Conservation (phyloP, 2,888 invertebrate genomes). For the Neuroscelio doddi region DNA sequence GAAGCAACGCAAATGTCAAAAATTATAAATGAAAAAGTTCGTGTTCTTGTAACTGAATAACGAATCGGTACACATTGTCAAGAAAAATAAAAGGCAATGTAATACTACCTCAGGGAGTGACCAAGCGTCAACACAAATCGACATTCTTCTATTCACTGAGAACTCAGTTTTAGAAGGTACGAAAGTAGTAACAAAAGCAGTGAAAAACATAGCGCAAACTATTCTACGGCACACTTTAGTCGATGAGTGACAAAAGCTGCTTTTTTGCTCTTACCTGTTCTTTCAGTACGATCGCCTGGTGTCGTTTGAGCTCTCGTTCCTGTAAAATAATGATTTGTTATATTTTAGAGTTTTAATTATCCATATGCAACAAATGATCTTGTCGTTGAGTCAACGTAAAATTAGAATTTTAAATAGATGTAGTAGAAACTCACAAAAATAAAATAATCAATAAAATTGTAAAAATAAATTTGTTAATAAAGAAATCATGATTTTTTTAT, state of each 20-base stretch:
- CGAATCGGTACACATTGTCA: background rate
- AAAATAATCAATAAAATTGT: too few species aligned
- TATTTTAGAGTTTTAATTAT: background rate
- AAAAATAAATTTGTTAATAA: too few species aligned
- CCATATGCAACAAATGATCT: background rate
- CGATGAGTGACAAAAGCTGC: conserved; percentile 27
- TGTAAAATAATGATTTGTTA: conserved; percentile 69
- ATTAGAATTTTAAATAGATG: too few species aligned
- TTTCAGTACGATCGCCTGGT: conserved; percentile 90
- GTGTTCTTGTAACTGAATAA: background rate
- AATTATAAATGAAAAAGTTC: background rate
- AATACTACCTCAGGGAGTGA: conserved; percentile 7
- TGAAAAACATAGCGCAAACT: conserved; percentile 53
- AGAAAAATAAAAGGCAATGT: background rate
- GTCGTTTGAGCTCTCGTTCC: conserved; percentile 93
- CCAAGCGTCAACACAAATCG: conserved; percentile 26
- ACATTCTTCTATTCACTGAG: conserved; percentile 20
- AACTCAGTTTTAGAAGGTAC: conserved; percentile 16
- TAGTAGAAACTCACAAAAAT: too few species aligned
- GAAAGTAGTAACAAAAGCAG: conserved; percentile 46
- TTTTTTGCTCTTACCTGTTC: conserved; percentile 83
- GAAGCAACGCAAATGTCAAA: background rate
- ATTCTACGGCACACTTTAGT: conserved; percentile 58
- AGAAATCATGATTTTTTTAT: too few species aligned
- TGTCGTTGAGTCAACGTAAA: too few species aligned